Evolutionary conservation across 2,797 vertebrate genomes (phyloP).

Genomic region (Buceros bicornis): DNA sequence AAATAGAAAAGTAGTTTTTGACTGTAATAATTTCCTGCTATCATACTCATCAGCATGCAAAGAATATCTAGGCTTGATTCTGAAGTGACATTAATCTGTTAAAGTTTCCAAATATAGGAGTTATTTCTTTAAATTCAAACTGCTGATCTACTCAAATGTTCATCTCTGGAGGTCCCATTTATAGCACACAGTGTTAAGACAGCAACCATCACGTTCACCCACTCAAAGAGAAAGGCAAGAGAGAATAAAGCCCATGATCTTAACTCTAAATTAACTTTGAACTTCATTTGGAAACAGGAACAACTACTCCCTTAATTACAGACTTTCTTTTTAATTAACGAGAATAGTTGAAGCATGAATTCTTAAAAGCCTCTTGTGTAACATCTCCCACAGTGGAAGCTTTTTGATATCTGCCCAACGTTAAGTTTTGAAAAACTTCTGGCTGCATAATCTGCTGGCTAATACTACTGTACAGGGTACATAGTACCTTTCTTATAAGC

Average conservation of each 20-base stretch:
- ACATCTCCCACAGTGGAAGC: background rate
- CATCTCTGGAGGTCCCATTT: background rate
- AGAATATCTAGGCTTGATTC: background rate
- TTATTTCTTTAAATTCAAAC: conserved; percentile 5
- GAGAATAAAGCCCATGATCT: background rate
- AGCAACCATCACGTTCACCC: background rate
- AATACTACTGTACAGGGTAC: background rate
- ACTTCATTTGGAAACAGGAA: background rate
- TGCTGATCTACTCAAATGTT: background rate
- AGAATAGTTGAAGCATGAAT: conserved; percentile 56
- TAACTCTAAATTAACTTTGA: conserved; percentile 16
- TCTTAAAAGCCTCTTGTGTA: conserved; percentile 38
- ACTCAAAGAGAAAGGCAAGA: background rate
- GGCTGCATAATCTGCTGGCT: background rate
- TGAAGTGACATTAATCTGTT: background rate
- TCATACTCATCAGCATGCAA: background rate
- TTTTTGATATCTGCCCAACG: background rate
- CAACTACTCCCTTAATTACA: conserved; percentile 20
- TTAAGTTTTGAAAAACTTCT: conserved; percentile 14
- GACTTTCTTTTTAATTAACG: conserved; percentile 43
- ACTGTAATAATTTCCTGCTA: background rate
- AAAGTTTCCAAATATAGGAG: background rate
- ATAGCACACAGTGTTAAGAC: background rate
- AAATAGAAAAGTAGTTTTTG: background rate
- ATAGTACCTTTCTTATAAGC: background rate